phyloP scores from a whole-genome alignment of 2,113 vertebrate genomes.

The Tragelaphus imberbis region DNA sequence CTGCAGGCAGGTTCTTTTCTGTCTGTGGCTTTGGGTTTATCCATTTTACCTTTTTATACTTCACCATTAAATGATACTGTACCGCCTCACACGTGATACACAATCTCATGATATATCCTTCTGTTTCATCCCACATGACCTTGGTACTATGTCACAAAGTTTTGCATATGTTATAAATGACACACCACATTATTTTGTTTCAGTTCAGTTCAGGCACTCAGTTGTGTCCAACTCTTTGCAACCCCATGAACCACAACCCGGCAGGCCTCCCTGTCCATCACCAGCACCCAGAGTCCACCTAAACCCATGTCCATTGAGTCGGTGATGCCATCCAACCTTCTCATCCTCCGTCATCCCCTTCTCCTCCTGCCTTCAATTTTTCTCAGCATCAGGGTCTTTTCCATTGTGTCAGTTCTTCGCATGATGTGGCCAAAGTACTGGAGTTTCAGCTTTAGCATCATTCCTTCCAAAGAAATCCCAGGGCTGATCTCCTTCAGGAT shows the following conservation, averaged over 20 bases:
- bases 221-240: not conserved
- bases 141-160: not conserved
- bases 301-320: not conserved
- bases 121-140: not conserved
- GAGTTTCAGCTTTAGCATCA: not conserved
- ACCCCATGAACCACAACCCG: not conserved
- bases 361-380: not conserved
- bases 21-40: not conserved
- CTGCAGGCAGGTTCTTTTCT: not conserved
- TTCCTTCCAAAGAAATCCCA: not conserved
- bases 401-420: accelerated
- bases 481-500: not conserved
- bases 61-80: not conserved
- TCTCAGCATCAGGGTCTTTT: not conserved
- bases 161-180: not conserved
- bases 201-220: not conserved
- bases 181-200: not conserved
- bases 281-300: not conserved
- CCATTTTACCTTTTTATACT: not conserved
- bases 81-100: accelerated
- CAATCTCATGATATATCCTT: not conserved
- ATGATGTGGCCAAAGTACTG: not conserved
- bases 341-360: not conserved
- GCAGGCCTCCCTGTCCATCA: not conserved
- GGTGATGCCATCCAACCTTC: not conserved